Evolutionary conservation across 1,140 invertebrate species (phyloP).

Genomic region (Aphelenchoides besseyi): DNA sequence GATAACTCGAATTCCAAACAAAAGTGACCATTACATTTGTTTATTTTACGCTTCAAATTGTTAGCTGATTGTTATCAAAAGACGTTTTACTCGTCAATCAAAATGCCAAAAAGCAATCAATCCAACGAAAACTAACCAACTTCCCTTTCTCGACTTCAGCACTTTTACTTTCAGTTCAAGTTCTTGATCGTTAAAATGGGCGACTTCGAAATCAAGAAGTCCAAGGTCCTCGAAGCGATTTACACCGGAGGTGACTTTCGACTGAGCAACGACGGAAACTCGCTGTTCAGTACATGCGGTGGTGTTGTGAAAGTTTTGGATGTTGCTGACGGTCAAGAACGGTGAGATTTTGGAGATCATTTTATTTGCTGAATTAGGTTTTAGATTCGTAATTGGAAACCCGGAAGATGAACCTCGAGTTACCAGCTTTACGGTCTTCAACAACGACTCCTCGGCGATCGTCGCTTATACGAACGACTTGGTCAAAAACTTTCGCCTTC

Average conservation of each 20-base stretch:
- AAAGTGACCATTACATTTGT: too few species aligned
- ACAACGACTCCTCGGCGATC: conserved; percentile 37
- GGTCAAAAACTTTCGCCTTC: conserved; percentile 32
- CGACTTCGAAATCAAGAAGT: conserved; percentile 14
- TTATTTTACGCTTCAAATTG: too few species aligned
- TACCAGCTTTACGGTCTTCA: conserved; percentile 35
- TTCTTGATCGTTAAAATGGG: not conserved
- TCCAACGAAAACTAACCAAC: too few species aligned
- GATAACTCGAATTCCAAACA: too few species aligned
- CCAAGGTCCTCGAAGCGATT: conserved; percentile 33
- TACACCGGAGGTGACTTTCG: conserved; percentile 46
- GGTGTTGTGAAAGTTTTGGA: conserved; percentile 44
- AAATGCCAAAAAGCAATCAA: too few species aligned
- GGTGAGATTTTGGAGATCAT: conserved; percentile 28
- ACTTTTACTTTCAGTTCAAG: too few species aligned
- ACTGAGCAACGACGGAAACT: conserved; percentile 34
- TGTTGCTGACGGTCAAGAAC: conserved; percentile 35
- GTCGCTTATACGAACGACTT: conserved; percentile 46
- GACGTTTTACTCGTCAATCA: too few species aligned
- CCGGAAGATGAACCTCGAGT: conserved; percentile 25
- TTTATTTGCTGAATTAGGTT: conserved; percentile 32
- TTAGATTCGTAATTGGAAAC: conserved; percentile 42
- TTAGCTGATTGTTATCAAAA: too few species aligned
- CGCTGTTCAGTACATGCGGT: conserved; percentile 41
- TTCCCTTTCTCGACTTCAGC: too few species aligned